Evolutionary conservation across 1,140 invertebrate species (phyloP).

Genomic region (Rhopalosiphum maidis): DNA sequence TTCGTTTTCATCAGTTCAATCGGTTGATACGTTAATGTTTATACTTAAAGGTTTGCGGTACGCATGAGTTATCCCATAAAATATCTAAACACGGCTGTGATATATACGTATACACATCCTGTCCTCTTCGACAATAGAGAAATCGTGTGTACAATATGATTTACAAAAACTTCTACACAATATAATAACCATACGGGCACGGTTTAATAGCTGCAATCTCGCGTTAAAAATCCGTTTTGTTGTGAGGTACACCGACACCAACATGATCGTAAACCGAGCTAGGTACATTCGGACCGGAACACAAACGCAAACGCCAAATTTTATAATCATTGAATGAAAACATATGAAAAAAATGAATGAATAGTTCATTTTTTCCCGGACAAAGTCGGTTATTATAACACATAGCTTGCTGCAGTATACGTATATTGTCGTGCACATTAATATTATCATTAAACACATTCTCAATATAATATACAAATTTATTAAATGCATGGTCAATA

Average conservation of each 20-base stretch:
- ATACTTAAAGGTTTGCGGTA: background rate
- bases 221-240: background rate
- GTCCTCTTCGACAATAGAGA: background rate
- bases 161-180: background rate
- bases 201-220: background rate
- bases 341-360: no score
- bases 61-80: background rate
- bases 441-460: background rate
- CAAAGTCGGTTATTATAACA: no score
- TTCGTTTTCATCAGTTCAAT: background rate
- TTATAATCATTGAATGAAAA: background rate
- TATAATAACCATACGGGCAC: background rate
- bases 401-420: background rate
- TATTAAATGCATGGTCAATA: background rate
- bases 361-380: background rate
- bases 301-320: background rate
- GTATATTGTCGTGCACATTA: background rate
- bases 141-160: background rate
- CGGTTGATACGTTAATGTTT: background rate
- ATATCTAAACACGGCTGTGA: background rate
- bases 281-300: background rate
- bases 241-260: background rate
- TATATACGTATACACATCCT: background rate
- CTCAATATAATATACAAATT: background rate
- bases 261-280: background rate